Conservation (phyloP, 2,113 vertebrate species). For the Gyps fulvus region DNA sequence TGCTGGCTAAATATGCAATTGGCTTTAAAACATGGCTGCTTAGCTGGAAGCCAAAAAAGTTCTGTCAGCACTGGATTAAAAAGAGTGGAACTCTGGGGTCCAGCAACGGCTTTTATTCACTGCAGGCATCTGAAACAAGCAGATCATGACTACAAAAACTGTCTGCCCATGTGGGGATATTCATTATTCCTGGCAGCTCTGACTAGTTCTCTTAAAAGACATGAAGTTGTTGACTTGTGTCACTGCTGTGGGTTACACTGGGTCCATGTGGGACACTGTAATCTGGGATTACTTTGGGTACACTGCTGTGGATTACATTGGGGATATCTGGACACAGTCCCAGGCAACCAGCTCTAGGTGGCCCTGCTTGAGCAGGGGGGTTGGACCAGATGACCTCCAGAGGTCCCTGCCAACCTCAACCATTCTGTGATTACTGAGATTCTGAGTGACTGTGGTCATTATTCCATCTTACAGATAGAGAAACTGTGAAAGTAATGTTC, state of each 20-base stretch:
- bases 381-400: neutral
- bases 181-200: neutral
- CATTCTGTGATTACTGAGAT: neutral
- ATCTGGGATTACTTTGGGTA: neutral
- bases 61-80: neutral
- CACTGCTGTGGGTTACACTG: neutral
- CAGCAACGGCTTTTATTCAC: neutral
- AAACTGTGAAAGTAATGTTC: neutral
- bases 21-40: neutral
- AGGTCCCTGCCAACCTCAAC: neutral
- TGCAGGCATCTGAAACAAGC: neutral
- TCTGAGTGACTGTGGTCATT: neutral
- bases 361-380: no score
- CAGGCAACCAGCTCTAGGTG: neutral
- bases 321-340: neutral
- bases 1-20: neutral
- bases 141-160: neutral
- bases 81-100: neutral
- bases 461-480: neutral
- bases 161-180: neutral
- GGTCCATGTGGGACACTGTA: neutral
- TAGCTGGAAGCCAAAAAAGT: neutral
- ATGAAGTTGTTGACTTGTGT: neutral
- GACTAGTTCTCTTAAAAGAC: neutral
- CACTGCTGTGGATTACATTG: neutral